Percentiles rank a stretch among this genome's conserved stretches.
Evolutionary conservation across 2,888 invertebrate species (phyloP).

Genomic region (Portevinia maculata): DNA sequence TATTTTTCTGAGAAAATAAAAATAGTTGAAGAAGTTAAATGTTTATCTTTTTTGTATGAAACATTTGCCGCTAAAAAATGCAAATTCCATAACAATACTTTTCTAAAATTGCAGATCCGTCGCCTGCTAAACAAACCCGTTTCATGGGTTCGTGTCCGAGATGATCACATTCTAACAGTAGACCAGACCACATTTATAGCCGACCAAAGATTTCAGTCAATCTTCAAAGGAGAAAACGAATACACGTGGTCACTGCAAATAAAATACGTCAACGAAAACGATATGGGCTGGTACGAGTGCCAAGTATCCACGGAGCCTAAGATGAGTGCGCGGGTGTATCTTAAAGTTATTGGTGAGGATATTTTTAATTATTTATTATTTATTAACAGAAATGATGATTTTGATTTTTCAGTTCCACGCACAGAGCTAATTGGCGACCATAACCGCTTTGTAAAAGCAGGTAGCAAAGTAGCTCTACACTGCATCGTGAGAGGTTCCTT

Average conservation of each 20-base stretch:
- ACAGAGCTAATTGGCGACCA: constrained; percentile 94
- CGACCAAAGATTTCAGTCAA: constrained; percentile 95
- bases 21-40: no score
- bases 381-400: not conserved
- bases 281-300: constrained; percentile 95
- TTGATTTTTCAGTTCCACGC: constrained; percentile 89
- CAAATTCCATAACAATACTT: not conserved
- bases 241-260: constrained; percentile 94
- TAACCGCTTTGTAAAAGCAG: constrained; percentile 95
- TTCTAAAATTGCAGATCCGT: constrained; percentile 77
- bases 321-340: constrained; percentile 94
- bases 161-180: constrained; percentile 95
- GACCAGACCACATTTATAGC: constrained; percentile 93
- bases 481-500: constrained; percentile 95
- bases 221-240: constrained; percentile 89
- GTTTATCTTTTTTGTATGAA: no score
- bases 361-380: no score
- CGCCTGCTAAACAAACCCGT: constrained; percentile 88
- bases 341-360: constrained; percentile 93
- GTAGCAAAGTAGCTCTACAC: constrained; percentile 93
- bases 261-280: constrained; percentile 93
- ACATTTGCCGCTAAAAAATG: no score
- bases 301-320: constrained; percentile 97
- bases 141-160: constrained; percentile 94
- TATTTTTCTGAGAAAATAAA: no score